Percentiles rank a stretch among this genome's conserved stretches.
Evolutionary conservation across 2,113 vertebrate species (phyloP).

Genomic region (Alouatta palliata): DNA sequence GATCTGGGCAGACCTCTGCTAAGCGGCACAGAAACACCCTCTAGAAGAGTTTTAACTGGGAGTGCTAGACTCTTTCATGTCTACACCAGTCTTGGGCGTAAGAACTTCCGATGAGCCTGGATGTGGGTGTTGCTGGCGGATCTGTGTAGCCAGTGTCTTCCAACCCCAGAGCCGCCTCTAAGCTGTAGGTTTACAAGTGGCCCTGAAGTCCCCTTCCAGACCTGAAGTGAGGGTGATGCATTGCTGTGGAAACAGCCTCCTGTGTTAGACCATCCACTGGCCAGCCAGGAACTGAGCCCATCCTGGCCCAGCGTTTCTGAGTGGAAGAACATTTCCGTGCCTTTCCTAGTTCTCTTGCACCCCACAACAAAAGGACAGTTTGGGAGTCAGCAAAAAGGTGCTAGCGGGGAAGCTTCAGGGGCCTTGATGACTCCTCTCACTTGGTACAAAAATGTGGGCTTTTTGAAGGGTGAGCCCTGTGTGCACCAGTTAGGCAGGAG

Average conservation of each 20-base stretch:
- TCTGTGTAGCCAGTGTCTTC: not conserved
- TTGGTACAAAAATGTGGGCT: not conserved
- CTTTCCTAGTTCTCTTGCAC: not conserved
- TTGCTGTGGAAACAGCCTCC: not conserved
- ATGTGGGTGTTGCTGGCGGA: not conserved
- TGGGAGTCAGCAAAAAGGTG: not conserved
- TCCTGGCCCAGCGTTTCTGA: not conserved
- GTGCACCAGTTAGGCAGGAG: fast-evolving
- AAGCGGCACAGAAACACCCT: not conserved
- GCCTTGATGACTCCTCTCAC: fast-evolving
- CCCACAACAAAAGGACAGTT: not conserved
- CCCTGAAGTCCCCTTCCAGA: not conserved
- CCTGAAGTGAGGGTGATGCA: not conserved
- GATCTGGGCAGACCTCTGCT: not conserved
- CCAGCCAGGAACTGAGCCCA: not conserved
- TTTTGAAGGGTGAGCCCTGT: not conserved
- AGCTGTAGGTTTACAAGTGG: not conserved
- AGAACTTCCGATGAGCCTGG: not conserved
- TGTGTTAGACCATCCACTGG: not conserved
- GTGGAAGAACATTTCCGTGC: not conserved
- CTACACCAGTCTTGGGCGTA: not conserved
- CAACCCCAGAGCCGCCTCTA: not conserved
- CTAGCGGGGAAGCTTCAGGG: no score
- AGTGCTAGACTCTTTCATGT: not conserved
- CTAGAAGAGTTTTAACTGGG: not conserved